Base-by-base conservation (phyloP, 1,140 invertebrate genomes). In the Nasonia longicornis region DNA sequence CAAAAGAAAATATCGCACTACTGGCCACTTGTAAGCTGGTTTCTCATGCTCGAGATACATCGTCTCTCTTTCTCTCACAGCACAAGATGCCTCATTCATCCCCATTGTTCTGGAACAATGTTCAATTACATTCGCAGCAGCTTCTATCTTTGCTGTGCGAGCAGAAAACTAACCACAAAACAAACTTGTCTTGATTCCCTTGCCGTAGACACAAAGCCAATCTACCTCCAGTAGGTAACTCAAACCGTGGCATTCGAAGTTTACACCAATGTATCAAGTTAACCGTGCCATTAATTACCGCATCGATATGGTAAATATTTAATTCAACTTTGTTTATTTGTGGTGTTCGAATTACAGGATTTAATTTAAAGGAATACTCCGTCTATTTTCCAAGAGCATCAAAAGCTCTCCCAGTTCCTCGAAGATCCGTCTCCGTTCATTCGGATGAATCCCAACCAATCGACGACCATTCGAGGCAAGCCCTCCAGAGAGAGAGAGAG, bases 161-260 rank as follows among this genome's bases (percentile, higher is more conserved):
- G 64, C 7, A 67, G 64, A 67, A 58, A n/a, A 58, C n/a, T 29
- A 81, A 72, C 31, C 52, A 70, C 75, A 79, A 73, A 64, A 63
- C 45, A 81, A 77, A 74, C 70, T 12, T 6, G 70, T 42, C 20
- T 67, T 67, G 64, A 10, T 11, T 31, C 11, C 64, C 20, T 58
- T 6, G 10, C 1, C 3, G 64, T n/a, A 14, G 3, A n/a, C 1
- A n/a, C 16, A 16, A n/a, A n/a, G 20, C 6, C 16, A 7, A 58
- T 20, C 52, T 20, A 58, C 3, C 16, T n/a, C 20, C 6, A n/a
- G 26, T 26, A 26, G 3, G 16, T 58, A 58, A n/a, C 52, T 7
- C 52, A 4, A 58, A 58, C 52, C 52, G 4, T 3, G 12, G 12
- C 2, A 52, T 52, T 4, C 14, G 16, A 16, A 52, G 48, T 16